phyloP scores from a whole-genome alignment of 1,140 invertebrate species.

The Camponotus pennsylvanicus region DNA sequence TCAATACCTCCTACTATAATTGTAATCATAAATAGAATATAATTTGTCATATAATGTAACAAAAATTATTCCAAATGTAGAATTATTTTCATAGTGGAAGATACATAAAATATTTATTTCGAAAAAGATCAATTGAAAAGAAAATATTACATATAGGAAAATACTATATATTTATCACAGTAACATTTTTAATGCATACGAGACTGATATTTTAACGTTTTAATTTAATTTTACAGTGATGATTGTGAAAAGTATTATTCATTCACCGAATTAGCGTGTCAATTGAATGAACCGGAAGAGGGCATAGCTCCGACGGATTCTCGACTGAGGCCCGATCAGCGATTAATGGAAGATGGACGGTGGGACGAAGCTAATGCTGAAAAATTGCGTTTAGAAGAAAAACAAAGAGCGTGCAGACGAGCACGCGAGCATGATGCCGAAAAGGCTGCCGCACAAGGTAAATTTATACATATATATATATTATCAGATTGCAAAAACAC shows the following conservation, averaged over 20 bases:
- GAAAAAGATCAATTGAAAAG: neutral
- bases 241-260: constrained; percentile 95
- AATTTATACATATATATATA: constrained; percentile 25
- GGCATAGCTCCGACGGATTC: constrained; percentile 98
- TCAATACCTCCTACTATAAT: neutral
- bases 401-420: constrained; percentile 93
- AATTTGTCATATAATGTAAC: neutral
- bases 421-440: constrained; percentile 93
- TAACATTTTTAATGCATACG: neutral
- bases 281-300: constrained; percentile 98
- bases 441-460: constrained; percentile 91
- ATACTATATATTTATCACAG: neutral
- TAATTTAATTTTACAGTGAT: constrained; percentile 85
- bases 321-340: constrained; percentile 97
- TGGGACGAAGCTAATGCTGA: constrained; percentile 99
- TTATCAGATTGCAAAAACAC: constrained; percentile 28
- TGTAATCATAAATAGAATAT: neutral
- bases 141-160: neutral
- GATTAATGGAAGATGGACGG: constrained; percentile 97
- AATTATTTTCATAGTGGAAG: neutral
- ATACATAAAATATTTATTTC: neutral
- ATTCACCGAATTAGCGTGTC: constrained; percentile 97
- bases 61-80: neutral
- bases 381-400: constrained; percentile 97
- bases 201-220: neutral